Percentiles rank a stretch among this genome's conserved stretches.
These are phyloP conservation scores for Geopemphigus sp. DNA, from an alignment of 1,140 invertebrate genomes.

Conservation along the genomic window DNA sequence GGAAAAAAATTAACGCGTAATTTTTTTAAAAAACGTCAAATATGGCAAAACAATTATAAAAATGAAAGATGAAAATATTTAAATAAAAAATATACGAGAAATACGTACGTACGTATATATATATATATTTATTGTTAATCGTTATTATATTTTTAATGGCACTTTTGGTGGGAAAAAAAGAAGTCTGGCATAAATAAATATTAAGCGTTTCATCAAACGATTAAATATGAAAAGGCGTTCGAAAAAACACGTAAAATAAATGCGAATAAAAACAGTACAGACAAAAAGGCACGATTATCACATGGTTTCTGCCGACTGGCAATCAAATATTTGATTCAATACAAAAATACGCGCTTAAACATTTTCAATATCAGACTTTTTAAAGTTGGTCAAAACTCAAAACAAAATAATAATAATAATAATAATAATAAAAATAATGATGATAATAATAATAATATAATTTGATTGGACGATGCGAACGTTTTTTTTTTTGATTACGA, in stretches of 20 bases:
- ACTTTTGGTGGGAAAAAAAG: slow-evolving; percentile 38
- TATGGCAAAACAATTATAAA: slow-evolving; percentile 24
- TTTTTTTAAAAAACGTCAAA: no score
- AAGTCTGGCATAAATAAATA: background rate
- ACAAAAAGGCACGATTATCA: slow-evolving; percentile 48
- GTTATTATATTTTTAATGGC: slow-evolving; percentile 27
- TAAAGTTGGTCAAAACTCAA: slow-evolving; percentile 30
- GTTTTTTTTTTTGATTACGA: slow-evolving; percentile 38
- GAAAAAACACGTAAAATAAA: slow-evolving; percentile 37
- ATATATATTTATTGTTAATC: background rate
- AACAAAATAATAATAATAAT: background rate
- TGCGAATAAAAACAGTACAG: slow-evolving; percentile 39
- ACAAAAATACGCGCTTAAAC: slow-evolving; percentile 44
- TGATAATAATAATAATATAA: background rate
- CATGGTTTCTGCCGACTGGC: slow-evolving; percentile 47
- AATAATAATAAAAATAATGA: background rate
- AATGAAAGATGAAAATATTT: slow-evolving; percentile 16
- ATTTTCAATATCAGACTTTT: slow-evolving; percentile 38
- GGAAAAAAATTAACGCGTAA: background rate
- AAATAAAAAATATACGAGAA: slow-evolving; percentile 6
- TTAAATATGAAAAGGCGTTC: slow-evolving; percentile 11
- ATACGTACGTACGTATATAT: no score
- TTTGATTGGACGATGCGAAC: slow-evolving; percentile 27
- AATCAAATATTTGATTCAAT: slow-evolving; percentile 38
- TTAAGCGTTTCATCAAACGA: background rate